Percentiles rank a stretch among this genome's conserved stretches.
phyloP scores from a whole-genome alignment of 1,140 invertebrate genomes.

The Pemphigus obesinymphae region DNA sequence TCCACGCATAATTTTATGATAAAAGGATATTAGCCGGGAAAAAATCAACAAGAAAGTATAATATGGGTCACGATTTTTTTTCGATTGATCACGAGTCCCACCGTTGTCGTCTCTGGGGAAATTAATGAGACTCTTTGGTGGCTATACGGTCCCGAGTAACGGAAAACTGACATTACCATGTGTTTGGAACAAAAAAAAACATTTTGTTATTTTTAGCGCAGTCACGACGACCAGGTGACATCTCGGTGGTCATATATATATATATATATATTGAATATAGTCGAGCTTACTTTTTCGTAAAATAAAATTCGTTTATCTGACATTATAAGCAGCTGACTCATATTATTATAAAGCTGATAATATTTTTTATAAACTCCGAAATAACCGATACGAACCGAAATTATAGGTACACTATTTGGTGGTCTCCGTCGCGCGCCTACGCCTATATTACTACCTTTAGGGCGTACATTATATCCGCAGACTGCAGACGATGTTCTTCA shows the following conservation, averaged over 20 bases:
- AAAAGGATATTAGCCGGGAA: neutral
- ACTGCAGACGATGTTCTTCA: neutral
- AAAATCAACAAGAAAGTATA: constrained; percentile 4
- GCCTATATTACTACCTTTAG: neutral
- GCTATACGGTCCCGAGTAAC: neutral
- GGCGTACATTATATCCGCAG: neutral
- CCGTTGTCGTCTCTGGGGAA: neutral
- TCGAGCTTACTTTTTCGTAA: too few species aligned
- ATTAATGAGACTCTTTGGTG: neutral
- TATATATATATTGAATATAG: too few species aligned
- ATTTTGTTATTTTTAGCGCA: neutral
- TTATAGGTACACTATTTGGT: neutral
- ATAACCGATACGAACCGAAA: neutral
- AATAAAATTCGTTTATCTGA: too few species aligned
- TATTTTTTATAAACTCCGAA: neutral
- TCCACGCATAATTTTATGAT: neutral
- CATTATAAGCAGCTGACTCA: neutral
- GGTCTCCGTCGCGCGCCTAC: neutral
- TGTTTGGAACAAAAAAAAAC: neutral
- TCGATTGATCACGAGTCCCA: constrained; percentile 14
- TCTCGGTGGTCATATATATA: too few species aligned
- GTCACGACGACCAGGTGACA: neutral
- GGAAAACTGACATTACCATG: neutral
- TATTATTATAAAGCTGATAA: neutral
- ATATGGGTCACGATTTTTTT: constrained; percentile 15